Conservation (phyloP, 1,140 invertebrate genomes). For the Drosophila ironensis region DNA sequence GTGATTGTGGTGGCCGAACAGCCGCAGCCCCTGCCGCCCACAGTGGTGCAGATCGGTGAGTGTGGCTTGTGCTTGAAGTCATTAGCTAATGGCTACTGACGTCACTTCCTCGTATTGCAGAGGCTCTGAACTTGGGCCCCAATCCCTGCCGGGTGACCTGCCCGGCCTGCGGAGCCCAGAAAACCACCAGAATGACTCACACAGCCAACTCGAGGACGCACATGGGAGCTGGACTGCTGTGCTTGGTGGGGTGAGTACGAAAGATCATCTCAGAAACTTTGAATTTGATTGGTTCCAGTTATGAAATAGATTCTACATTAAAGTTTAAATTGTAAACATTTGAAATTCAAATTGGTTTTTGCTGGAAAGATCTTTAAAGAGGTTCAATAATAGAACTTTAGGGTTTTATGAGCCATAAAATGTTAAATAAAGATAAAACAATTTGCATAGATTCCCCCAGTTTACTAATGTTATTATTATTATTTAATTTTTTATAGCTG, state of each 20-base stretch:
- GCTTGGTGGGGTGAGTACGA: conserved; percentile 84
- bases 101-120: conserved; percentile 13
- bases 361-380: too few relatives aligned
- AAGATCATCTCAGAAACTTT: background rate
- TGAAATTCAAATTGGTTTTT: too few relatives aligned
- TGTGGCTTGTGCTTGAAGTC: background rate
- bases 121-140: conserved; percentile 81
- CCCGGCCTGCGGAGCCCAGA: conserved; percentile 83
- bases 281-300: too few relatives aligned
- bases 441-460: too few relatives aligned
- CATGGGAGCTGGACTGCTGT: conserved; percentile 84
- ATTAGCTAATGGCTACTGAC: background rate
- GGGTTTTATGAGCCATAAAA: too few relatives aligned
- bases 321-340: too few relatives aligned
- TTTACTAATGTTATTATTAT: background rate
- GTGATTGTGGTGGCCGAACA: conserved; percentile 29
- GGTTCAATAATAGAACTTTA: too few relatives aligned
- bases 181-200: conserved; percentile 83
- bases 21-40: conserved; percentile 36
- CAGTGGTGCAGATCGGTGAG: conserved; percentile 52
- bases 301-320: too few relatives aligned
- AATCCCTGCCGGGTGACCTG: conserved; percentile 82
- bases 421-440: too few relatives aligned
- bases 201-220: conserved; percentile 85
- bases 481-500: conserved; percentile 28